Evolutionary conservation across 2,888 invertebrate genomes (phyloP), one percentile per base, ranked within the genome.

Genomic region (Drosophila setosimentum): DNA sequence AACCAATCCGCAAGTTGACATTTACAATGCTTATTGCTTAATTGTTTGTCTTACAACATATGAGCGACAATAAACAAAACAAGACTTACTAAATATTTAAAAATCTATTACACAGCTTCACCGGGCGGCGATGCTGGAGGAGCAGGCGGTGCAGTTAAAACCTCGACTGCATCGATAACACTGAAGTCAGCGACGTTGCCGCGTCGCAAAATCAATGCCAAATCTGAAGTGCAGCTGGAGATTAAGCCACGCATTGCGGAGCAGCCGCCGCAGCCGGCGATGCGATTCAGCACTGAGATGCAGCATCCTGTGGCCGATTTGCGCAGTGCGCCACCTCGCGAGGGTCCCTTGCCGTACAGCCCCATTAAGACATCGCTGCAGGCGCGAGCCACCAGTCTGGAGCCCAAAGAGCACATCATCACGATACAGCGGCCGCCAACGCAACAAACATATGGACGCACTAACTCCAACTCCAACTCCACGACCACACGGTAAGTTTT

Each of bases 161-260:
- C 94, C 3, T 95, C 95, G 21, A 94, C 95, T 30, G 95, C 95
- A 80, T 95, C 95, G 81, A 95, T 96, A 63, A 95, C 95, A 1
- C 91, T 95, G 33, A 95, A 96, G 89, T 95, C 95, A 68, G 95
- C 95, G 0, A 96, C 96, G 0, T 92, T 96, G 73, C 95, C 95
- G 6, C 94, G 95, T 76, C 93, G 95, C 35, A 95, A 95, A 87
- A 95, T 95, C 1, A 95, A 95, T 5, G 94, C 95, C 53, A 95
- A 95, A 92, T 94, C 95, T 1, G 95, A 95, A 92, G 95, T 96
- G 58, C 94, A 94, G 80, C 90, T 95, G 74, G 94, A 95, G 73
- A 95, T 95, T 62, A 92, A 93, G 66, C 92, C 93, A 48, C 91
- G 91, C 66, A 92, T 93, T 65, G 77, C 89, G 21, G 93, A 93